Conservation (phyloP, 2,113 vertebrate genomes). For the Grus americana region DNA sequence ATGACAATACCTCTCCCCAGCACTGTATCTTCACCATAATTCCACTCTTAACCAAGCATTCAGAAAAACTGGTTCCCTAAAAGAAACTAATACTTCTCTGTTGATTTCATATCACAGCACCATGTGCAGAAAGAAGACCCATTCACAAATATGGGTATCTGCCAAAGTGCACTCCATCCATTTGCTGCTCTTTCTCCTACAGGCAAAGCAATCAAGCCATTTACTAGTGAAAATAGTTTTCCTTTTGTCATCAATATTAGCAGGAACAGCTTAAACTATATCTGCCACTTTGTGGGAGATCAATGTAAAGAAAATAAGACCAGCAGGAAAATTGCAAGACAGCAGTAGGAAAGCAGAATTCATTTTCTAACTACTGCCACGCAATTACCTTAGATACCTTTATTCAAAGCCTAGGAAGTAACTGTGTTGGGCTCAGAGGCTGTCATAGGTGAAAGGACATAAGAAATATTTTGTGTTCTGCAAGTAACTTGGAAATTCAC, state of each 20-base stretch:
- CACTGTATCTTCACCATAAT: neutral
- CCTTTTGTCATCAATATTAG: neutral
- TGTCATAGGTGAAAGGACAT: accelerated
- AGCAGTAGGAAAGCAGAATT: neutral
- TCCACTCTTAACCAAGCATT: neutral
- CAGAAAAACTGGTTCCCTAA: neutral
- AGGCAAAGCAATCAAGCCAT: neutral
- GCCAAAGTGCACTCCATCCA: neutral
- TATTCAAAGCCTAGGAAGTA: neutral
- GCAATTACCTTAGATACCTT: neutral
- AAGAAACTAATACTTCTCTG: neutral
- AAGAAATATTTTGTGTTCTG: neutral
- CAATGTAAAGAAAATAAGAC: neutral
- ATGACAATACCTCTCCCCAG: neutral
- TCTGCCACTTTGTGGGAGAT: neutral
- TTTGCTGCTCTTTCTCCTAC: neutral
- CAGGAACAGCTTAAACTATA: neutral
- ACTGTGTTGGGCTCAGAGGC: neutral
- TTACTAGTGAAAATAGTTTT: neutral
- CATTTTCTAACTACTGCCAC: neutral
- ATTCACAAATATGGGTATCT: neutral
- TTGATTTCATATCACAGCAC: neutral
- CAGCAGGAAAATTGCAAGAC: neutral
- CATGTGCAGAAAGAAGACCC: neutral
- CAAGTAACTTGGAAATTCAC: neutral